These are phyloP conservation scores for Euura lappo DNA, from an alignment of 1,140 invertebrate species.

Conservation along the genomic window DNA sequence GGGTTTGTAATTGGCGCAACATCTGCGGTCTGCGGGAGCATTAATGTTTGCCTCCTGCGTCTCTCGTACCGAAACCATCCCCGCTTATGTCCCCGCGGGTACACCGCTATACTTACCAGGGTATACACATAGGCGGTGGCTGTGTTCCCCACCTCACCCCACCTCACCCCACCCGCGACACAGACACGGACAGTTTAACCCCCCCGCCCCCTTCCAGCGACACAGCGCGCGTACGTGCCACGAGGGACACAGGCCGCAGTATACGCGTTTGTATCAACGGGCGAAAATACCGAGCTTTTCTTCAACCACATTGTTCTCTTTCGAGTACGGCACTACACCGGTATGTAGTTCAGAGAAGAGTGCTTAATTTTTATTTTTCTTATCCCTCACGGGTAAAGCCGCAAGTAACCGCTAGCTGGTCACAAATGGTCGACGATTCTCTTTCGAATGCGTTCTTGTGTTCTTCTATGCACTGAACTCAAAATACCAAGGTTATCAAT, in stretches of 20 bases:
- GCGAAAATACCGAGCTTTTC: too few relatives aligned
- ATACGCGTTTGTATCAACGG: too few relatives aligned
- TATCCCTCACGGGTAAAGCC: too few relatives aligned
- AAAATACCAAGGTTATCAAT: too few relatives aligned
- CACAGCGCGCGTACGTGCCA: not conserved
- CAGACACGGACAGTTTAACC: not conserved
- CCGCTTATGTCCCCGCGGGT: not conserved
- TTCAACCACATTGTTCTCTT: too few relatives aligned
- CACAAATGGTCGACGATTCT: too few relatives aligned
- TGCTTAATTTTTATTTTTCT: too few relatives aligned
- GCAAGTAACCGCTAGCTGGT: too few relatives aligned
- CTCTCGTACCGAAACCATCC: slow-evolving; percentile 25
- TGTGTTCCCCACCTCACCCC: slow-evolving; percentile 3
- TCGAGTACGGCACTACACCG: too few relatives aligned
- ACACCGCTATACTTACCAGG: not conserved
- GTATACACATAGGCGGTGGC: not conserved
- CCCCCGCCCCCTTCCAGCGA: not conserved
- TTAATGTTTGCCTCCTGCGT: slow-evolving; percentile 51
- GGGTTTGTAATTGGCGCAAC: slow-evolving; percentile 61
- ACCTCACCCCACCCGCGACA: slow-evolving; percentile 9
- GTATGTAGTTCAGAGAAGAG: too few relatives aligned
- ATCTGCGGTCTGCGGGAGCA: slow-evolving; percentile 58
- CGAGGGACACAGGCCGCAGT: not conserved
- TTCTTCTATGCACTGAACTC: too few relatives aligned
- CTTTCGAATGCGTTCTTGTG: too few relatives aligned